Percentiles rank a stretch among this genome's conserved stretches.
phyloP scores from a whole-genome alignment of 2,113 vertebrate genomes.

The Rynchops niger region DNA sequence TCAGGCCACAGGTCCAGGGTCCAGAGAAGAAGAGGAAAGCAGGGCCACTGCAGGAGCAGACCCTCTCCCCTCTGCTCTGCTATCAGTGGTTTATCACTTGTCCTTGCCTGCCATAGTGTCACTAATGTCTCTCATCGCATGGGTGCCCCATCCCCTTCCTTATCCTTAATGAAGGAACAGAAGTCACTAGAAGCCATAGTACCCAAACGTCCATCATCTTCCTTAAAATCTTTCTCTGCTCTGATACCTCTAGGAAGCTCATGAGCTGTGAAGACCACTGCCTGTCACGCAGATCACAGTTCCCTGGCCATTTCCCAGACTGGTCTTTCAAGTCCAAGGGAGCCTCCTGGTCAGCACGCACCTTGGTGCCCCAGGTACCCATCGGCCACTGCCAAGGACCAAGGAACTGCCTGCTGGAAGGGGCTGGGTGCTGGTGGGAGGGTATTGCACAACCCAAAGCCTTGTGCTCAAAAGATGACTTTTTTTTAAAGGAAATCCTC shows the following conservation, averaged over 20 bases:
- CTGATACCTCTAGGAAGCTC: background rate
- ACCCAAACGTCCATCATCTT: background rate
- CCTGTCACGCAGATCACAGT: background rate
- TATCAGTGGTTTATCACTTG: background rate
- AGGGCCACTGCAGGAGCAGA: background rate
- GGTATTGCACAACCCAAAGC: background rate
- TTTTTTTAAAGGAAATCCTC: background rate
- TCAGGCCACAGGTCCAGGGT: background rate
- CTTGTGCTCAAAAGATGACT: background rate
- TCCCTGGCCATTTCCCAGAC: background rate
- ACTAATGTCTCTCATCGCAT: background rate
- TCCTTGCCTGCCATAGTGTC: fast-evolving
- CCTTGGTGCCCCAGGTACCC: background rate
- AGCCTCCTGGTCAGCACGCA: background rate
- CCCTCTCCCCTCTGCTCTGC: background rate
- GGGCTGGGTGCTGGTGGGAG: fast-evolving
- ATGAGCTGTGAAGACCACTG: background rate
- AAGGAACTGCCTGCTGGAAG: background rate
- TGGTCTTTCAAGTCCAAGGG: fast-evolving
- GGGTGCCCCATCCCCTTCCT: background rate
- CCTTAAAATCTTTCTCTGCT: background rate
- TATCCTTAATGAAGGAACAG: background rate
- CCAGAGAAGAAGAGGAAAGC: background rate
- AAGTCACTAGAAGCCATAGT: background rate
- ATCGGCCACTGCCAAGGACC: fast-evolving